Conservation (phyloP, 2,888 invertebrate species). For the Spodoptera littoralis region DNA sequence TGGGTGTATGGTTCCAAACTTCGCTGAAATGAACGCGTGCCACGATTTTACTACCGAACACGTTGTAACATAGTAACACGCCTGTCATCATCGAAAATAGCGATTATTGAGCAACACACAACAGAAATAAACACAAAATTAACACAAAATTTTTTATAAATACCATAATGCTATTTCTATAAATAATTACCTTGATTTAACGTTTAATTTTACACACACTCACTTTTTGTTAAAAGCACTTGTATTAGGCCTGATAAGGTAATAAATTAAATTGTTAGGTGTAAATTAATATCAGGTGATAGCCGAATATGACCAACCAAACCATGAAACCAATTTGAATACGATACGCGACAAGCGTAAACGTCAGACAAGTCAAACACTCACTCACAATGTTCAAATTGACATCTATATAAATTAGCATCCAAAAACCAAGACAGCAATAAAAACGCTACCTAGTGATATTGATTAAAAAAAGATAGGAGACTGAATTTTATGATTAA, state of each 20-base stretch:
- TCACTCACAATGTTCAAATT: neutral
- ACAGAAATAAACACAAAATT: slow-evolving; percentile 57
- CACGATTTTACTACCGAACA: slow-evolving; percentile 17
- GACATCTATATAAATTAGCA: slow-evolving; percentile 19
- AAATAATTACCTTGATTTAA: slow-evolving; percentile 33
- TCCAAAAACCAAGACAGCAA: slow-evolving; percentile 8
- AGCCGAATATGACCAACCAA: slow-evolving; percentile 23
- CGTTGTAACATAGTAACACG: slow-evolving; percentile 44
- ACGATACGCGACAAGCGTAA: slow-evolving; percentile 2
- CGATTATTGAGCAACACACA: slow-evolving; percentile 67
- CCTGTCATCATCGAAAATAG: slow-evolving; percentile 83
- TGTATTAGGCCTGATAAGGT: slow-evolving; percentile 6
- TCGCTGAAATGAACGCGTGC: neutral
- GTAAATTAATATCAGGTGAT: slow-evolving; percentile 57
- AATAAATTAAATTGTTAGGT: slow-evolving; percentile 39
- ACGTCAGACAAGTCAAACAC: slow-evolving; percentile 22
- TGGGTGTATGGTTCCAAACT: neutral
- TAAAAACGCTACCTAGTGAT: too few relatives aligned
- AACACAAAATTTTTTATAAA: neutral
- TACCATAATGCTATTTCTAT: slow-evolving; percentile 9
- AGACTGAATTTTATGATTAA: too few relatives aligned
- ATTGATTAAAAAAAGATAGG: too few relatives aligned
- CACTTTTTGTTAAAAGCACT: slow-evolving; percentile 27
- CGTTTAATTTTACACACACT: slow-evolving; percentile 13
- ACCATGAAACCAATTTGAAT: slow-evolving; percentile 5